A percentile compares a stretch with the other conserved stretches of the same genome.
phyloP scores from a whole-genome alignment of 1,140 invertebrate genomes.

The Drosophila kikkawai region DNA sequence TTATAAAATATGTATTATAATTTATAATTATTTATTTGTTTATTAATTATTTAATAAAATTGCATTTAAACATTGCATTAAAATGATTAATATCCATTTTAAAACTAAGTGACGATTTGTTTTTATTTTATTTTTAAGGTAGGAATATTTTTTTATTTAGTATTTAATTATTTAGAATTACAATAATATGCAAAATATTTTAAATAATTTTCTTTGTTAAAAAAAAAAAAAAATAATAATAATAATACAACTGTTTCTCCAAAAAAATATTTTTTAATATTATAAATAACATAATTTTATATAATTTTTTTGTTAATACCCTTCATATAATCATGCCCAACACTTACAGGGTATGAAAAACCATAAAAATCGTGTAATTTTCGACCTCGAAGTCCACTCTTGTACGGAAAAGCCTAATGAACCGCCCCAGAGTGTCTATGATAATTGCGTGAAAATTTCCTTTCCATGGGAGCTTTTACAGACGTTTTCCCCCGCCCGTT shows the following conservation, averaged over 20 bases:
- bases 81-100: no score
- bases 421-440: slow-evolving; percentile 35
- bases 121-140: no score
- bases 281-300: neutral
- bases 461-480: slow-evolving; percentile 21
- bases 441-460: slow-evolving; percentile 57
- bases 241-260: no score
- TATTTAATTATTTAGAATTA: no score
- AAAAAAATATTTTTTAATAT: no score
- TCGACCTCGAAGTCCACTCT: slow-evolving; percentile 6
- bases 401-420: slow-evolving; percentile 49
- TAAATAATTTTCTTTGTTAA: no score
- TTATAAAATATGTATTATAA: neutral
- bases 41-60: neutral
- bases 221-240: no score
- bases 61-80: no score
- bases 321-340: neutral
- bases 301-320: neutral
- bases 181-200: no score
- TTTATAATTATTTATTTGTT: neutral
- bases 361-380: slow-evolving; percentile 59
- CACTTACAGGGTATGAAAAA: slow-evolving; percentile 9
- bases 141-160: no score
- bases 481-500: neutral
- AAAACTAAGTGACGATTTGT: no score